phyloP scores from a whole-genome alignment of 2,113 vertebrate genomes.

The Ivindomyrus marchei region DNA sequence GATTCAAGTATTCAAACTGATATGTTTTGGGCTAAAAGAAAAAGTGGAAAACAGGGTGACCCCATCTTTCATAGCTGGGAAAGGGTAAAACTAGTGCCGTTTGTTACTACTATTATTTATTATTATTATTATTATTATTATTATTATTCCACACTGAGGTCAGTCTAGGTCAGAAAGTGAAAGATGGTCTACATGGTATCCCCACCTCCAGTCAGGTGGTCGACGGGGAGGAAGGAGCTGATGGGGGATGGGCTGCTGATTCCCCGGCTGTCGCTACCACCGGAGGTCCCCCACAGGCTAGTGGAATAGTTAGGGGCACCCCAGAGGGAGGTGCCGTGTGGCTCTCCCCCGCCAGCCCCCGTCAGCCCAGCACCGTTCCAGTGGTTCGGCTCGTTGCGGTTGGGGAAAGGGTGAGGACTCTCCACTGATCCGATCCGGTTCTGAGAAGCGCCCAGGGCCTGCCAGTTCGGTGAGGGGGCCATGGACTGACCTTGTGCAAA shows the following conservation, averaged over 20 bases:
- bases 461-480: slow-evolving; percentile 89
- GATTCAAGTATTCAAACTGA: slow-evolving; percentile 99
- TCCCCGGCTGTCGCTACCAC: slow-evolving; percentile 76
- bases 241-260: slow-evolving; percentile 92
- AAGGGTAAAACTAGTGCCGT: slow-evolving; percentile 86
- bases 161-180: slow-evolving; percentile 70
- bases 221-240: slow-evolving; percentile 92
- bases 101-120: slow-evolving; percentile 47
- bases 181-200: slow-evolving; percentile 85
- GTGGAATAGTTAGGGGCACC: slow-evolving; percentile 92
- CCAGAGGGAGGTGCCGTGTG: slow-evolving; percentile 95
- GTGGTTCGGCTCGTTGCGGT: slow-evolving; percentile 88
- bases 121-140: slow-evolving; percentile 37
- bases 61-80: slow-evolving; percentile 71
- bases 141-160: slow-evolving; percentile 69
- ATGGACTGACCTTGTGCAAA: slow-evolving; percentile 99
- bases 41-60: slow-evolving; percentile 93
- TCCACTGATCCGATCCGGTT: slow-evolving; percentile 81
- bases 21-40: slow-evolving; percentile 99
- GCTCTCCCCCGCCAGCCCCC: slow-evolving; percentile 73
- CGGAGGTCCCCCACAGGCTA: slow-evolving; percentile 88
- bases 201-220: slow-evolving; percentile 87
- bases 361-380: slow-evolving; percentile 89
- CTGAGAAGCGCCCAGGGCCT: slow-evolving; percentile 86
- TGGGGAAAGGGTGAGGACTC: slow-evolving; percentile 84